Conservation (phyloP, 1,140 invertebrate genomes). For the Cepaea nemoralis region DNA sequence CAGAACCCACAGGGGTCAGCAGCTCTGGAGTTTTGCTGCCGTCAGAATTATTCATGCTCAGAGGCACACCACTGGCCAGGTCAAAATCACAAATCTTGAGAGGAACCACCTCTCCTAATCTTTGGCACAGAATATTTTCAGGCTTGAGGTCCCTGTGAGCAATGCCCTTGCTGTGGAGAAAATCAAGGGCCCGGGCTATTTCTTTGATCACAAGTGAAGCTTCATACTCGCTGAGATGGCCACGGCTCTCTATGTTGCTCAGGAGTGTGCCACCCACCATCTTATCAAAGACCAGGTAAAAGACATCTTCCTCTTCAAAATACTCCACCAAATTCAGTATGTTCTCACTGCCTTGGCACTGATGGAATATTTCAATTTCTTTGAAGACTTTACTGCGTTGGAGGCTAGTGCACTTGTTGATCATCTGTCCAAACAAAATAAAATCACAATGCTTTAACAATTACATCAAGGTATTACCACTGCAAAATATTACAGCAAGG, state of each 20-base stretch:
- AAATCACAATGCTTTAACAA: too few species aligned
- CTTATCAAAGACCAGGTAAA: constrained; percentile 98
- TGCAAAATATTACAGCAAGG: too few species aligned
- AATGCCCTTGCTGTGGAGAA: constrained; percentile 91
- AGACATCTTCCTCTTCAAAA: constrained; percentile 93
- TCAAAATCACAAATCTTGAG: constrained; percentile 99
- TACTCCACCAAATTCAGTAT: constrained; percentile 97
- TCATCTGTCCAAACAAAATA: constrained; percentile 80
- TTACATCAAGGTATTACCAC: too few species aligned
- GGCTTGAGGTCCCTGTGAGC: constrained; percentile 95
- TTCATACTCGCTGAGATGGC: constrained; percentile 94
- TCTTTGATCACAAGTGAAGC: constrained; percentile 93
- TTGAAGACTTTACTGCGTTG: constrained; percentile 93
- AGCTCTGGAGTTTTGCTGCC: constrained; percentile 91
- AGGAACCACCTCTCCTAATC: constrained; percentile 87
- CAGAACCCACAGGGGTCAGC: constrained; percentile 92
- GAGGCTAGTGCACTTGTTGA: constrained; percentile 93
- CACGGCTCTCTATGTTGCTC: constrained; percentile 89
- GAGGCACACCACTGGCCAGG: constrained; percentile 88
- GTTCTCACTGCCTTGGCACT: constrained; percentile 95
- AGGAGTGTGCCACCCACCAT: constrained; percentile 89
- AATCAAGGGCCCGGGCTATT: constrained; percentile 92
- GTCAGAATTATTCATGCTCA: constrained; percentile 79
- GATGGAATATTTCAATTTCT: constrained; percentile 98
- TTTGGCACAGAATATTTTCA: constrained; percentile 96